Evolutionary conservation across 2,888 invertebrate species (phyloP), one percentile per base, ranked within the genome.

Genomic region (Crepidodera aurea): DNA sequence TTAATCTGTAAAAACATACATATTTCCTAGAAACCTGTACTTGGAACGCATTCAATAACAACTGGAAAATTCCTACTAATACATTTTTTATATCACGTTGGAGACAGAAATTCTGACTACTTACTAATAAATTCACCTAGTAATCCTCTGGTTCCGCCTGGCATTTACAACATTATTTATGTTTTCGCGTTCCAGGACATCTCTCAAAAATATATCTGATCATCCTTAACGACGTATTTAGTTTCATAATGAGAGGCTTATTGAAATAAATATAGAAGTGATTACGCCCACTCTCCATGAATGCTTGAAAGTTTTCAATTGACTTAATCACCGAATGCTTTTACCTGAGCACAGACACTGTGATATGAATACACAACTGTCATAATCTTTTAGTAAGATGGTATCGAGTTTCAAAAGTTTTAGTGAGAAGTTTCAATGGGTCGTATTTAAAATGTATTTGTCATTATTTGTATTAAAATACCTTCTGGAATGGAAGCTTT

Each of bases 221-320:
- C 58, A 50, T 48, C 53, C 61, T 59, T 62, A 62, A 65, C 59
- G 65, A 65, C 48, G 65, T 59, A 59, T 64, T 60, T 64, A 60
- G 64, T 56, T 22, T 32, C 51, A 51, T 56, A 65, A 65, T 59
- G 61, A 65, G 51, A 54, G 58, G 56, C 60, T 61, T 62, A 65
- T 59, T 61, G 62, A 65, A 54, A 62, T 62, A 55, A 53, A 58
- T 64, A 61, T 57, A 51, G 57, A 55, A 54, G 51, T 53, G 46
- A 58, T 51, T 34, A 61, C 61, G 62, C 65, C 62, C 65, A 62
- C 65, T 5, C 10, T 32, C 37, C 8, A 22, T 51, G 51, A 53
- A 53, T 46, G 53, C 44, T 51, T 37, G 18, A 55, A 42, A 59
- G 22, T 56, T 50, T 51, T 44, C 44, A 60, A 55, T 64, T 60